A percentile compares a stretch with the other conserved stretches of the same genome.
These are phyloP conservation scores for Eremobia ochroleuca DNA, from an alignment of 2,888 invertebrate genomes.

Conservation along the genomic window DNA sequence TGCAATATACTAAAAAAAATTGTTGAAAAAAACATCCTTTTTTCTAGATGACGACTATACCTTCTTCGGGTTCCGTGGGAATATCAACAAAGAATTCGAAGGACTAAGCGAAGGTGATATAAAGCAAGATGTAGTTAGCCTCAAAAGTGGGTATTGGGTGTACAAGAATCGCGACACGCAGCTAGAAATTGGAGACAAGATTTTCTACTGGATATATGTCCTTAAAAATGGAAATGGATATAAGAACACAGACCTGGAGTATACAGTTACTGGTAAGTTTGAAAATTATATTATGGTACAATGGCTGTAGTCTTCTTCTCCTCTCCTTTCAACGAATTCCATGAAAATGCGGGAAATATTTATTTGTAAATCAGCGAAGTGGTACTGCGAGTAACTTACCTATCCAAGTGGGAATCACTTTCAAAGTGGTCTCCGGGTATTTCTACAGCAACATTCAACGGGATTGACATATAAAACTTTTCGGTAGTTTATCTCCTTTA, in stretches of 20 bases:
- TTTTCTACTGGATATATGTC: conserved; percentile 94
- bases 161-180: conserved; percentile 91
- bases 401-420: background rate
- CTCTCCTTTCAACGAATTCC: background rate
- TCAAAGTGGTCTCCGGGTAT: background rate
- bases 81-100: conserved; percentile 93
- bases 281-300: no score
- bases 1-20: no score
- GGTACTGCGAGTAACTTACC: background rate
- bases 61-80: conserved; percentile 89
- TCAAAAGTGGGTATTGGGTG: conserved; percentile 92
- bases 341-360: no score
- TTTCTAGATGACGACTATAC: conserved; percentile 91
- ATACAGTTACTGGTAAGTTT: conserved; percentile 88
- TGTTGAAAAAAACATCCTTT: no score
- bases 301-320: background rate
- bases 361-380: no score
- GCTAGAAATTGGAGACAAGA: conserved; percentile 92
- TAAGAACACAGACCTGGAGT: conserved; percentile 89
- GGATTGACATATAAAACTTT: background rate
- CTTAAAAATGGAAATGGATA: conserved; percentile 93
- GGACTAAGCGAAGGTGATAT: conserved; percentile 92
- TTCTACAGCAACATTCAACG: background rate
- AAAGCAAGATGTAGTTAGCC: conserved; percentile 92
- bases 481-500: background rate